These are phyloP conservation scores for Melolontha melolontha DNA, from an alignment of 2,888 invertebrate genomes.

Conservation along the genomic window DNA sequence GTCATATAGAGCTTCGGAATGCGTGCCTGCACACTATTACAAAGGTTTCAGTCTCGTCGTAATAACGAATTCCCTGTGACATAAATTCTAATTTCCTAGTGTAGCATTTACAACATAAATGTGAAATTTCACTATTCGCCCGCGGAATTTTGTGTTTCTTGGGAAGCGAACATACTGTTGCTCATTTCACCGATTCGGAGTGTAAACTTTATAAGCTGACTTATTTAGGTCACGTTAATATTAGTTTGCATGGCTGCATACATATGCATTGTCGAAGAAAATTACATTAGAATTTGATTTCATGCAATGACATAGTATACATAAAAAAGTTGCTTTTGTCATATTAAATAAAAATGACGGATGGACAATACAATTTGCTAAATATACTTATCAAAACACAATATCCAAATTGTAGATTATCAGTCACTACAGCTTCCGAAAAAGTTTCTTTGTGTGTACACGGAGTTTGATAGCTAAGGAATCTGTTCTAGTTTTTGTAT, in stretches of 20 bases:
- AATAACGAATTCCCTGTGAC: conserved; percentile 52
- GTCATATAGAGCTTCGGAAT: conserved; percentile 40
- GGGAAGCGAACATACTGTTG: conserved; percentile 21
- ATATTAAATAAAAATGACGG: too few species aligned
- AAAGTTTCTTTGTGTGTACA: too few species aligned
- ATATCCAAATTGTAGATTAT: too few species aligned
- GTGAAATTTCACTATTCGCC: conserved; percentile 9
- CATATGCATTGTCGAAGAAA: too few species aligned
- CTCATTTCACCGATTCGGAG: conserved; percentile 4
- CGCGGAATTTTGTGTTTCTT: conserved; percentile 25
- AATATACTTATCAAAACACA: too few species aligned
- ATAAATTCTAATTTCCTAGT: conserved; percentile 53
- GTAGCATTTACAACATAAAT: conserved; percentile 48
- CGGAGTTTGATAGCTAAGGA: too few species aligned
- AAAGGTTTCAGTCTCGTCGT: conserved; percentile 45
- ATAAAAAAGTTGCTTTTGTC: too few species aligned
- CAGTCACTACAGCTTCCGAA: too few species aligned
- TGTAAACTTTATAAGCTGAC: conserved; percentile 2
- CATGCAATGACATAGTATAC: too few species aligned
- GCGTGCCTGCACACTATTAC: conserved; percentile 51
- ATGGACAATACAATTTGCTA: too few species aligned
- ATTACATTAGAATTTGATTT: too few species aligned
- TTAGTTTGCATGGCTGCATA: not conserved
- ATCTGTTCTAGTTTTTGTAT: too few species aligned
- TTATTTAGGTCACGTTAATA: conserved; percentile 26